Evolutionary conservation across 2,113 vertebrate species (phyloP), one percentile per base, ranked within the genome.

Genomic region (Mastomys coucha): DNA sequence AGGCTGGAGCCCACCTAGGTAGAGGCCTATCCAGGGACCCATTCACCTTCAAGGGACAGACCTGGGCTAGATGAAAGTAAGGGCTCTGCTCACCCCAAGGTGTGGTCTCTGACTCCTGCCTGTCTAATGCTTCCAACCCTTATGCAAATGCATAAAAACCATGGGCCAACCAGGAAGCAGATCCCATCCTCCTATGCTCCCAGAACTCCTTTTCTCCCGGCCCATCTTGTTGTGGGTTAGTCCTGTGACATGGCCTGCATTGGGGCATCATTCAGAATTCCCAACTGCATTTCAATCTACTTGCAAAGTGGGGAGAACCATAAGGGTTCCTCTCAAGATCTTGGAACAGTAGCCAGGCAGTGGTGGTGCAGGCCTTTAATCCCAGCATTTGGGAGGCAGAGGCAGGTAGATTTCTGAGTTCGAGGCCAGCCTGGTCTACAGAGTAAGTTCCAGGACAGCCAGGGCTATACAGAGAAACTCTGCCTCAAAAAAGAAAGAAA

Each of bases 1-100:
- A 8, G n/a, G 81, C 81, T 69, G 8, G 14, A 65, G 90, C 88
- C 87, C 96, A 91, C 90, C 95, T 89, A 93, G 91, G 69, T 63
- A 39, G 67, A 51, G 33, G 75, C 89, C 56, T 28, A 2, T 24
- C 58, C 58, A 76, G 31, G 65, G 73, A 22, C 58, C 56, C 70
- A 51, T 36, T 80, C 58, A 60, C 77, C 49, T 45, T 76, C 72
- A 14, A 45, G 36, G 39, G 31, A 4, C 4, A 13, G 76, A 33
- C 58, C 73, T 82, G 70, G 56, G 56, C 56, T 69, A 65, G 51
- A 53, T 12, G 33, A 93, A 51, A 24, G 7, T 24, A 8, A 39
- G 42, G n/a, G 33, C 51, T 88, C 42, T 10, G 19, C 53, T 45
- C 51, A 53, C 36, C 42, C 81, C 22, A 5, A 42, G 7, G 22